phyloP scores from a whole-genome alignment of 2,888 invertebrate species.

The Drosophila robusta region DNA sequence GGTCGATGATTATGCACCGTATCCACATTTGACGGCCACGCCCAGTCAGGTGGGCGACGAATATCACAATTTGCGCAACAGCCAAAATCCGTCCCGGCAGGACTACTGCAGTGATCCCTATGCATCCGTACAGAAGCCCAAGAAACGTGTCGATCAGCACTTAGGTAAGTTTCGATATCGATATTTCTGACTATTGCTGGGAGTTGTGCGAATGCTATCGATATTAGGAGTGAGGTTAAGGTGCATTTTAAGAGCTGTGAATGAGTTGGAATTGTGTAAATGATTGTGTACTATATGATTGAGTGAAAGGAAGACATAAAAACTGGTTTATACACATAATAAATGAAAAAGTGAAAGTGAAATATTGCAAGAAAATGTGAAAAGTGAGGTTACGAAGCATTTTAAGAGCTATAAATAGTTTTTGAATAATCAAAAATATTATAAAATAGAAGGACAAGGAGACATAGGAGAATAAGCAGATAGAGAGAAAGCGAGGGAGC shows the following conservation, averaged over 20 bases:
- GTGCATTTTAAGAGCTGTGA: not conserved
- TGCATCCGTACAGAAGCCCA: conserved; percentile 95
- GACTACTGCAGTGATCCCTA: conserved; percentile 95
- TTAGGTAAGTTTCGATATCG: conserved; percentile 89
- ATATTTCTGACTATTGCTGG: not conserved
- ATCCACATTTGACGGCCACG: conserved; percentile 91
- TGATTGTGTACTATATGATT: no score
- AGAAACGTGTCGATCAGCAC: conserved; percentile 94
- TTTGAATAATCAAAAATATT: no score
- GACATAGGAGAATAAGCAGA: no score
- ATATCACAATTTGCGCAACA: conserved; percentile 89
- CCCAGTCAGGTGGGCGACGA: conserved; percentile 89
- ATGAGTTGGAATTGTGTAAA: not conserved
- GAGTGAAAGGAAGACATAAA: not conserved
- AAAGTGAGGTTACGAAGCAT: no score
- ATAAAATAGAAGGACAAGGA: no score
- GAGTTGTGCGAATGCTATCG: no score
- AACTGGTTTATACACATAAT: no score
- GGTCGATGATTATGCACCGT: conserved; percentile 93
- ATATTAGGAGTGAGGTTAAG: not conserved
- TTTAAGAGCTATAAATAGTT: no score
- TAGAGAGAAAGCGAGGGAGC: no score
- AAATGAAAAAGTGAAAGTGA: no score
- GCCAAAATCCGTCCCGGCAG: conserved; percentile 93
- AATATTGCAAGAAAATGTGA: no score